Base-by-base conservation (phyloP, 2,113 vertebrate species). In the Oreochromis niloticus region DNA sequence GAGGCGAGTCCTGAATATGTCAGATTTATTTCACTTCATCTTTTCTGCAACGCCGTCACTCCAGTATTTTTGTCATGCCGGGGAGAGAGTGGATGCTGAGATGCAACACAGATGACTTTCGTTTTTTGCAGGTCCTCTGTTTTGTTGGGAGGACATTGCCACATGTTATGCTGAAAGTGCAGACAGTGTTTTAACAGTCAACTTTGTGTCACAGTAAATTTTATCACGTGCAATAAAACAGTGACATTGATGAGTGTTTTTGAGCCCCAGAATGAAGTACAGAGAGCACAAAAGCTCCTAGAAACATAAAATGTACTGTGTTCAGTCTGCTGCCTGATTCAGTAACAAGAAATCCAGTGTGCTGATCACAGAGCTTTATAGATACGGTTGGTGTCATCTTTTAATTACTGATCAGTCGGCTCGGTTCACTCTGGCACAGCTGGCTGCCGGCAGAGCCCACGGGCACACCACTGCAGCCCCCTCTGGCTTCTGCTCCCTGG, bases 11-110 rank as follows among this genome's bases (percentile, higher is more conserved):
- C 27, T 56, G 81, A 88, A 92, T 92, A 86, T 93, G 90, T 87
- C 36, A 36, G 90, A 94, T 92, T 93, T 93, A 93, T 93, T 91
- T 89, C 85, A 87, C 89, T 89, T 94, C 92, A 93, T 92, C 22
- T 91, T 71, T 56, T 87, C 73, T 89, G 86, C 85, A 81, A 81
- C 11, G 78, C 13, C 41, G 63, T 63, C 92, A 79, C 80, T 91
- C 83, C 84, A 84, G 48, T 79, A 81, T 90, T 75, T 87, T 86
- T 82, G 90, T 87, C 83, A 84, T 80, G 84, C 88, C 84, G 32
- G 59, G 43, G 73, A 85, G 82, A 86, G 78, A 85, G 52, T 81
- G 80, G 83, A 81, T 57, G 27, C n/a, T 56, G 56, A 86, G 68
- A 81, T 39, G 3, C 82, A 46, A 17, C 61, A 84, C 71, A 87